phyloP scores from a whole-genome alignment of 35 echinoderm and acorn worm species.

The Heliocidaris tuberculata region DNA sequence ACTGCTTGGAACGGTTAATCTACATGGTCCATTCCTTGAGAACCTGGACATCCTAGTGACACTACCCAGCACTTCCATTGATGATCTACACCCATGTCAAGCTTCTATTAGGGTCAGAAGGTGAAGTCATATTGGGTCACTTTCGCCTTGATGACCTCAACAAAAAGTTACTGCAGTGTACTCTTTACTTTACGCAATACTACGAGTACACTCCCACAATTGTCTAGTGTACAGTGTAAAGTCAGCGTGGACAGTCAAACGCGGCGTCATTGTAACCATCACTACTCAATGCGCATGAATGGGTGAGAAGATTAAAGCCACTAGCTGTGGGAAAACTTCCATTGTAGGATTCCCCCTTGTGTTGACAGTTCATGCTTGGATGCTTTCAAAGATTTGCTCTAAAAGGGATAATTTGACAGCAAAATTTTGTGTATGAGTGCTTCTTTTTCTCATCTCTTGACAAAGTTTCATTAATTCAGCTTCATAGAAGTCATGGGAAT shows the following conservation, averaged over 20 bases:
- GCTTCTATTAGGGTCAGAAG: not conserved
- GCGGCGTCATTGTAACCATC: not conserved
- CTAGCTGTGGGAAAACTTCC: not conserved
- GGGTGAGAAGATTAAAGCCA: not conserved
- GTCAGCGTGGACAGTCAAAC: not conserved
- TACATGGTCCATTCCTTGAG: not conserved
- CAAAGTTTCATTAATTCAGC: not conserved
- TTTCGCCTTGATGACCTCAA: not conserved
- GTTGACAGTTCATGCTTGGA: not conserved
- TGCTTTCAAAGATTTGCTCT: not conserved
- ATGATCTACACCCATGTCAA: not conserved
- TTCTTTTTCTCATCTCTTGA: not conserved
- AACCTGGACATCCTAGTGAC: not conserved
- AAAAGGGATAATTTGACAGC: slow-evolving; percentile 1
- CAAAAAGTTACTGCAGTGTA: not conserved
- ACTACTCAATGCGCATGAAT: slow-evolving; percentile 9
- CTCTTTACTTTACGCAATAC: not conserved
- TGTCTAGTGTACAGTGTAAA: not conserved
- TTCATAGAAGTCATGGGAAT: too few species aligned
- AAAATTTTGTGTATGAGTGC: not conserved
- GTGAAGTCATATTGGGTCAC: not conserved
- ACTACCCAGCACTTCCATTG: not conserved
- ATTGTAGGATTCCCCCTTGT: not conserved
- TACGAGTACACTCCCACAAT: not conserved
- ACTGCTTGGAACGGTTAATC: not conserved